Evolutionary conservation across 2,888 invertebrate genomes (phyloP).

Genomic region (Ptychoptera albimana): DNA sequence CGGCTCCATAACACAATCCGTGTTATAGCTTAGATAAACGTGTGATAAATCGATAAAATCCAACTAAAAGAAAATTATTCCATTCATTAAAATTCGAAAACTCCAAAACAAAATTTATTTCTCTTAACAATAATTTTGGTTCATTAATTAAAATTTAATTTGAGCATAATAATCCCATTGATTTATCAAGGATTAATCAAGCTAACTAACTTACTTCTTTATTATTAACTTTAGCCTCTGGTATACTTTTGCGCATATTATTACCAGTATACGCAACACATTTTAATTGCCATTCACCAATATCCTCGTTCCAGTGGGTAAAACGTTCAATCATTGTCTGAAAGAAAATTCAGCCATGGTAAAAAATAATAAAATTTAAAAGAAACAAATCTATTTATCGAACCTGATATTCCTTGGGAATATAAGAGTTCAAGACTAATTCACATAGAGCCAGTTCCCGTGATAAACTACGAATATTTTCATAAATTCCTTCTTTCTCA

Average conservation of each 20-base stretch:
- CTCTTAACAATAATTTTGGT: background rate
- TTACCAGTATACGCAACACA: conserved; percentile 98
- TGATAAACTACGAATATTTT: conserved; percentile 78
- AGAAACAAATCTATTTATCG: conserved; percentile 11
- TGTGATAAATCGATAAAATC: conserved; percentile 46
- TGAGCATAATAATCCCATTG: background rate
- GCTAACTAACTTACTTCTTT: conserved; percentile 20
- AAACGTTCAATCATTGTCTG: conserved; percentile 79
- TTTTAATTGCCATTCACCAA: conserved; percentile 95
- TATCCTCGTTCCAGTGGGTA: conserved; percentile 95
- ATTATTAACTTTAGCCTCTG: conserved; percentile 24
- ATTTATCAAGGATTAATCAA: no score
- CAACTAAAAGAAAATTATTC: conserved; percentile 25
- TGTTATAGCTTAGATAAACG: conserved; percentile 48
- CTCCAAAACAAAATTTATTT: conserved; percentile 1
- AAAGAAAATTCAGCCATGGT: conserved; percentile 11
- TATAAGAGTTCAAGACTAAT: conserved; percentile 79
- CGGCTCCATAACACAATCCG: conserved; percentile 37
- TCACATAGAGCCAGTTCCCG: conserved; percentile 84
- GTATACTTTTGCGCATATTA: conserved; percentile 72
- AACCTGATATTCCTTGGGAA: conserved; percentile 87
- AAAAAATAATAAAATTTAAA: background rate
- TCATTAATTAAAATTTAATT: background rate
- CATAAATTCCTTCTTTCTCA: conserved; percentile 91
- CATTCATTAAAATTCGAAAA: conserved; percentile 2